Evolutionary conservation across 2,888 invertebrate genomes (phyloP).

Genomic region (Tenthredo distinguenda): DNA sequence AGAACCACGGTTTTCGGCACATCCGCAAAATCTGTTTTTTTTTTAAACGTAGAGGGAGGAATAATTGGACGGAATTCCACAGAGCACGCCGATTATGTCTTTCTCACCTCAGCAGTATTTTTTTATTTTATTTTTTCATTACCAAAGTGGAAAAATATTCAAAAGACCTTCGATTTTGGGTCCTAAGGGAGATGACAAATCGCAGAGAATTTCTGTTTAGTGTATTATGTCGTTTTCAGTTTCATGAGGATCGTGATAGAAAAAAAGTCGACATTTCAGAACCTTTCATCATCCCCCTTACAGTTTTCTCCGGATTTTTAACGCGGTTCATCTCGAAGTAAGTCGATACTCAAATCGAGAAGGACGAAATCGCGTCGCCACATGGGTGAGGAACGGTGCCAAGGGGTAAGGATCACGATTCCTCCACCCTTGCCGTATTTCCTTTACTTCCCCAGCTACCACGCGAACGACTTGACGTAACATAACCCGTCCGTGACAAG

Average conservation of each 20-base stretch:
- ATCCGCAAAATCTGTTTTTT: neutral
- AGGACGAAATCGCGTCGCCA: constrained; percentile 14
- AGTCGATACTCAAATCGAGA: constrained; percentile 39
- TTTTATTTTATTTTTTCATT: neutral
- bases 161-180: neutral
- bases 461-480: constrained; percentile 58
- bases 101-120: neutral
- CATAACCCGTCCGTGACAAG: constrained; percentile 60
- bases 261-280: too few relatives aligned
- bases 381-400: constrained; percentile 36
- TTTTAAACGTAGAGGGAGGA: neutral
- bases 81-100: too few relatives aligned
- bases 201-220: too few relatives aligned
- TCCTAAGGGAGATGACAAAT: neutral
- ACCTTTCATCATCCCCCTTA: neutral
- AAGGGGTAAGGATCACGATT: constrained; percentile 44
- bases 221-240: too few relatives aligned
- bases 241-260: too few relatives aligned
- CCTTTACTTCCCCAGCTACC: constrained; percentile 22
- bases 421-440: constrained; percentile 19
- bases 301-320: neutral
- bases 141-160: neutral
- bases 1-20: neutral
- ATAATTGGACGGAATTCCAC: neutral
- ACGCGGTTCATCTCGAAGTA: neutral